Evolutionary conservation across 2,888 invertebrate species (phyloP), one percentile per base, ranked within the genome.

Genomic region (Theretra japonica): DNA sequence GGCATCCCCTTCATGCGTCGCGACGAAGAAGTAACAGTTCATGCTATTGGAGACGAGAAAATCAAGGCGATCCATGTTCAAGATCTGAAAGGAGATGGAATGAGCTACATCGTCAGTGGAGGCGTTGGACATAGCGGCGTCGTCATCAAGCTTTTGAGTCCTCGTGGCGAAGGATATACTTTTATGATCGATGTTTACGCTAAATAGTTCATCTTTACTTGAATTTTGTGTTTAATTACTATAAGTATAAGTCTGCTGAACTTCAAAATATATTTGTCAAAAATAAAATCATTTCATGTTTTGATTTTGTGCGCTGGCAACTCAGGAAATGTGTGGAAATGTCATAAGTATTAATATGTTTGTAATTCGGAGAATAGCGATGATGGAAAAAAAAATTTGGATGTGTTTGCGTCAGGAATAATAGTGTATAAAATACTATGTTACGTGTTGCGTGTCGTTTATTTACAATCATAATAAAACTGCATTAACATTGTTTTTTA

Each of bases 61-160:
- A 83, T 85, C 4, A 75, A 74, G 50, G 78, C 78, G 1, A 71
- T 86, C 0, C 5, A 74, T 0, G 81, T 86, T 0, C 79, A 74
- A 23, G 84, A 86, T 57, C 69, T 84, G 41, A 72, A 76, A 8
- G 85, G 86, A 0, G 70, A 77, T 8, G 83, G 82, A 1, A 59
- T 70, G 2, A 81, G 83, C 59, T 80, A 77, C 15, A 77, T 85
- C 23, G 77, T 73, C 5, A 17, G 73, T 3, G 86, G 86, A 0
- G 86, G 86, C 0, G 21, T 86, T 11, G 83, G 83, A 2, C 41
- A 69, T 4, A 73, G 70, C 2, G 78, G 76, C 21, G 83, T 85
- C 2, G 80, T 80, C 0, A 79, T 87, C 6, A 79, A 79, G 50
- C 74, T 87, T 21, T 72, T 80, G 50, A 77, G 82, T 65, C n/a